Evolutionary conservation across 2,888 invertebrate species (phyloP).

Genomic region (Loripinus fragilis): DNA sequence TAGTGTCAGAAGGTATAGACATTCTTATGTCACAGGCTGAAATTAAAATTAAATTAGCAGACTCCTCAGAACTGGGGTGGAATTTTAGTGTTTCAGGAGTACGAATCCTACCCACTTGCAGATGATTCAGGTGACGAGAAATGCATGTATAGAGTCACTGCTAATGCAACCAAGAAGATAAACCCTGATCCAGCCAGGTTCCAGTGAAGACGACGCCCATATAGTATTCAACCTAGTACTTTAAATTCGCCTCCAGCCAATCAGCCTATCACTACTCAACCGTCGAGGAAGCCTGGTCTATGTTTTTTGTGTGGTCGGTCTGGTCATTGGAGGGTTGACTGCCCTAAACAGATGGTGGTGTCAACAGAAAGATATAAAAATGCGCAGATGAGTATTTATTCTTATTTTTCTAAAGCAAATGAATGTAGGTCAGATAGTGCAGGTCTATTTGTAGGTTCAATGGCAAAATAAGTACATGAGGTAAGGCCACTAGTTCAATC

Average conservation of each 20-base stretch:
- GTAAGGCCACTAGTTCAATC: neutral
- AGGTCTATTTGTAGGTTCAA: neutral
- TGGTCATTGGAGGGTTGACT: neutral
- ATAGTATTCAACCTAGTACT: neutral
- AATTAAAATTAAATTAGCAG: neutral
- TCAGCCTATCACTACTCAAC: neutral
- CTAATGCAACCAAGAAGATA: neutral
- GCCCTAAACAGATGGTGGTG: neutral
- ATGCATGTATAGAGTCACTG: neutral
- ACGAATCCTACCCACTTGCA: neutral
- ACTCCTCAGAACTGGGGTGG: neutral
- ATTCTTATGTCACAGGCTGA: neutral
- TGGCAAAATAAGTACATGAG: neutral
- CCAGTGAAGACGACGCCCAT: neutral
- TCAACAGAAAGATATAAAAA: neutral
- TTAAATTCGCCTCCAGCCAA: neutral
- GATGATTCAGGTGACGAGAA: neutral
- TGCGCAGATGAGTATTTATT: conserved; percentile 1
- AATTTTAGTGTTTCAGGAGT: neutral
- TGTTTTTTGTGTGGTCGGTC: neutral
- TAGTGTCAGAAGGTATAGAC: neutral
- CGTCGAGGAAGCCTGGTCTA: neutral
- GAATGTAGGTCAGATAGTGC: neutral
- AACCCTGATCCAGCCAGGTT: neutral
- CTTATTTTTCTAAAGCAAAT: neutral